Evolutionary conservation across 2,888 invertebrate genomes (phyloP), one percentile per base, ranked within the genome.

Genomic region (Plagiodera versicolora): DNA sequence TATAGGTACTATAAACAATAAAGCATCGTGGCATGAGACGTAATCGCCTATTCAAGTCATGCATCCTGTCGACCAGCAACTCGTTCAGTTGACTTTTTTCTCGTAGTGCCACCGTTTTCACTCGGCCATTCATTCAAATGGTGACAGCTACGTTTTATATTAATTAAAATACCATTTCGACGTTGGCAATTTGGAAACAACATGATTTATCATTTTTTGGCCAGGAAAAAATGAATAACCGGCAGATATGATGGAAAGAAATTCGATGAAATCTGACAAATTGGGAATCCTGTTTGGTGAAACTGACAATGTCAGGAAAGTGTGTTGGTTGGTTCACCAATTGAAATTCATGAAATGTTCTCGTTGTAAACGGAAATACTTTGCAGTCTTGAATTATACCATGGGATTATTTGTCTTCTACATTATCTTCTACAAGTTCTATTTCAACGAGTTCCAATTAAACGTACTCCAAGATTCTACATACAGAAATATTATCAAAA

Each of bases 41-140:
- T 44, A 53, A 63, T 63, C 57, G 51, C 53, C 35, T 46, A 63
- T 63, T 57, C 63, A 28, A 60, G 60, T 58, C 63, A 63, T 60
- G 60, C 60, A 58, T 51, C 45, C 55, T 47, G 54, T 56, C 59
- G 52, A 60, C 60, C 57, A 47, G 55, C 63, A 58, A 58, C 60
- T 57, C 60, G 58, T 60, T 55, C 52, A 47, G 48, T 46, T 57
- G 30, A 50, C 56, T 54, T 44, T 54, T 60, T 63, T 63, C 32
- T 60, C 55, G 58, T 55, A 30, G 60, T 44, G 58, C 50, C 51
- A 58, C 55, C 47, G 58, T 56, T 49, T 39, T 17, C 49, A 56
- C 50, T 35, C 53, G 62, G 58, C 55, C 56, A 62, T 58, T 62
- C 62, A 51, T 62, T 44, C 56, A 46, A 30, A 20, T 44, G 56